Percentiles rank a stretch among this genome's conserved stretches.
Evolutionary conservation across 2,888 invertebrate species (phyloP).

Genomic region (Nipponacmea schrenckii): DNA sequence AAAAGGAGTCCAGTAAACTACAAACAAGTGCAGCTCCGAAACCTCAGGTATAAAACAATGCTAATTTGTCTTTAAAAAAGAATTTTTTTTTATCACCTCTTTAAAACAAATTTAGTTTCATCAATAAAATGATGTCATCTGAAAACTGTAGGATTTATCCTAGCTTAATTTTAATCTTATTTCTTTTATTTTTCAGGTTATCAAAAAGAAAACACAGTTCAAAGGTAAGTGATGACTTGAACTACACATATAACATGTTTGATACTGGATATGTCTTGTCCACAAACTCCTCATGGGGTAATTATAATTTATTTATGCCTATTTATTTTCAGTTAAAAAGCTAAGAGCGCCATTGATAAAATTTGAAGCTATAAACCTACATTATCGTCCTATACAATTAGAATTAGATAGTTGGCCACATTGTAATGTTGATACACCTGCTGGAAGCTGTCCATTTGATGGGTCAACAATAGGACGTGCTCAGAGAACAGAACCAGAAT

Average conservation of each 20-base stretch:
- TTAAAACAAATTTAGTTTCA: neutral
- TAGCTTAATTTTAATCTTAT: too few species aligned
- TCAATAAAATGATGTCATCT: neutral
- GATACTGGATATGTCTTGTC: too few species aligned
- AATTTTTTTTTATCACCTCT: neutral
- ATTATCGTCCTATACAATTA: slow-evolving; percentile 49
- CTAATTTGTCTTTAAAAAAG: neutral
- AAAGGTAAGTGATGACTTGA: too few species aligned
- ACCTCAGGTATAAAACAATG: slow-evolving; percentile 11
- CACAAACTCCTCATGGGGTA: too few species aligned
- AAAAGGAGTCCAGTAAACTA: slow-evolving; percentile 47
- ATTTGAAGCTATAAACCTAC: slow-evolving; percentile 49
- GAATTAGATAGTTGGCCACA: slow-evolving; percentile 54
- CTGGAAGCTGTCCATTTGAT: slow-evolving; percentile 60
- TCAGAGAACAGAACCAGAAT: slow-evolving; percentile 19
- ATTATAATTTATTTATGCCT: neutral
- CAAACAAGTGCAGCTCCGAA: slow-evolving; percentile 19
- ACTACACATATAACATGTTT: too few species aligned
- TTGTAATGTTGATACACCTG: slow-evolving; percentile 47
- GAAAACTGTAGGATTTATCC: too few species aligned
- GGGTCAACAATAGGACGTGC: slow-evolving; percentile 29
- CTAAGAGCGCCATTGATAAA: slow-evolving; percentile 55
- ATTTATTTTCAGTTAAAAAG: slow-evolving; percentile 41
- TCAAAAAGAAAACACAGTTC: too few species aligned
- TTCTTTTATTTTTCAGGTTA: too few species aligned